Conservation (phyloP, 2,888 invertebrate genomes). For the Euzetes globulus region DNA sequence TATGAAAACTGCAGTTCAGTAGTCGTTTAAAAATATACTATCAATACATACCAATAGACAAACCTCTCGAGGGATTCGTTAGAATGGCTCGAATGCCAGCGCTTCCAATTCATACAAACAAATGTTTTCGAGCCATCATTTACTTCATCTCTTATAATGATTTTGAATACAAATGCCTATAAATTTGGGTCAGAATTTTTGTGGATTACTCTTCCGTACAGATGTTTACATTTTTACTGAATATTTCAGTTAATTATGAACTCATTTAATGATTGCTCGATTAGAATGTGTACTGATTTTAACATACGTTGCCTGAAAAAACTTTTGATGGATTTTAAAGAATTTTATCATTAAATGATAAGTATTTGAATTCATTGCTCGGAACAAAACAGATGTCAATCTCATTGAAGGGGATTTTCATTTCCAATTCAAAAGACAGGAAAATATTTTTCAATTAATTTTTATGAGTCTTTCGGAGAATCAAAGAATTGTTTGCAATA, state of each 20-base stretch:
- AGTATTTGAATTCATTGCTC: too few relatives aligned
- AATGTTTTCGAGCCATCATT: neutral
- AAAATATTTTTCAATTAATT: too few relatives aligned
- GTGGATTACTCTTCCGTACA: neutral
- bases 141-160: too few relatives aligned
- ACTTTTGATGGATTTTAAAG: neutral
- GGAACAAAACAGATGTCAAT: too few relatives aligned
- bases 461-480: too few relatives aligned
- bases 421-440: too few relatives aligned
- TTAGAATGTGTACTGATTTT: neutral
- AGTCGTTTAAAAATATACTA: neutral
- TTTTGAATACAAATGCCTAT: neutral
- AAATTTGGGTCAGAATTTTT: neutral
- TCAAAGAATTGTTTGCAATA: too few relatives aligned
- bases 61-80: neutral
- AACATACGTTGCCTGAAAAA: neutral
- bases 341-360: too few relatives aligned
- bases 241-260: neutral
- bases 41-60: slow-evolving; percentile 8
- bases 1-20: neutral
- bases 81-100: neutral
- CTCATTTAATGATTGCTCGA: neutral
- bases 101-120: neutral
- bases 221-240: too few relatives aligned
- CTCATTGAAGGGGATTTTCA: too few relatives aligned